A percentile compares a stretch with the other conserved stretches of the same genome.
These are phyloP conservation scores for Mimachlamys varia DNA, from an alignment of 2,888 invertebrate species.

Conservation along the genomic window DNA sequence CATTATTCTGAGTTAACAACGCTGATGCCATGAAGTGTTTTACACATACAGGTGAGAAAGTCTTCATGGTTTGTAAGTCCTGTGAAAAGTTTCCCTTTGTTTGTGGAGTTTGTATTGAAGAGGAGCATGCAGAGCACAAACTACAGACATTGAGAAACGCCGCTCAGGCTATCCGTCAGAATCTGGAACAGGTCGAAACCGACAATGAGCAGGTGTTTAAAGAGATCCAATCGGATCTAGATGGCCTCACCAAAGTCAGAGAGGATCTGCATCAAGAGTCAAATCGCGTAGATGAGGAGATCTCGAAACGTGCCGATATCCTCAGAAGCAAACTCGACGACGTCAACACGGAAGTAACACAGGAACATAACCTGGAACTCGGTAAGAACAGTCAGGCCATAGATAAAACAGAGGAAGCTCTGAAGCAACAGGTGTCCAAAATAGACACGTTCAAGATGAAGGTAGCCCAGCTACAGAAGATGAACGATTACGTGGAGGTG, in stretches of 20 bases:
- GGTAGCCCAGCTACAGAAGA: neutral
- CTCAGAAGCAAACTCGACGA: neutral
- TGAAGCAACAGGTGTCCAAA: neutral
- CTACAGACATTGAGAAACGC: neutral
- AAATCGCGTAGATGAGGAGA: neutral
- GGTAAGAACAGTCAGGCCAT: neutral
- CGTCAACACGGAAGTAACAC: neutral
- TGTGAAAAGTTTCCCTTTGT: neutral
- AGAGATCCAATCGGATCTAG: neutral
- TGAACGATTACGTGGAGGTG: neutral
- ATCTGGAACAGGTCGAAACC: neutral
- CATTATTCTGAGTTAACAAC: too few relatives aligned
- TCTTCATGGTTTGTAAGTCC: neutral
- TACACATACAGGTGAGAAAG: neutral
- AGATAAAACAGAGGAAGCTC: neutral
- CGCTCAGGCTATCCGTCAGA: neutral
- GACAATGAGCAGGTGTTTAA: neutral
- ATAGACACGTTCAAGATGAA: neutral
- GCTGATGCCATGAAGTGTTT: neutral
- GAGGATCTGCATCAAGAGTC: neutral
- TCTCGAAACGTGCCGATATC: neutral
- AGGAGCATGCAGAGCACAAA: neutral
- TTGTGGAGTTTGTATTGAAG: neutral
- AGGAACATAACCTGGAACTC: neutral
- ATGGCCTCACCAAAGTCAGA: neutral